Evolutionary conservation across 2,888 invertebrate genomes (phyloP).

Genomic region (Oscheius sp.): DNA sequence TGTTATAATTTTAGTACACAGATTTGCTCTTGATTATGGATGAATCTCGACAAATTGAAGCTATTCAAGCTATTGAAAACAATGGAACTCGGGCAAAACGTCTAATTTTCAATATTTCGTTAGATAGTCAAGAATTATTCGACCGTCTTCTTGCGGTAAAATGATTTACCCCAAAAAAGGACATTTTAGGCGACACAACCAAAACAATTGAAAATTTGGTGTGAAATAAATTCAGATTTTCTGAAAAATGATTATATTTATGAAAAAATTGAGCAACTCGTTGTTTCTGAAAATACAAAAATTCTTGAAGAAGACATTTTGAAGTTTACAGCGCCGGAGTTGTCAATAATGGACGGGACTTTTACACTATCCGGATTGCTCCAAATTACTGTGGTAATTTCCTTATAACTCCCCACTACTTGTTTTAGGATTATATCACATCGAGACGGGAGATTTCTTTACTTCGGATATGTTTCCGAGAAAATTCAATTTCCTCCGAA

Average conservation of each 20-base stretch:
- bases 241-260: constrained; percentile 3
- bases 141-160: no score
- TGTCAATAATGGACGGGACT: not conserved
- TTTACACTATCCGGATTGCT: not conserved
- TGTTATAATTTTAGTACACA: not conserved
- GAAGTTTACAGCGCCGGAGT: not conserved
- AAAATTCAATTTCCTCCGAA: not conserved
- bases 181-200: not conserved
- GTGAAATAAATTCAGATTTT: not conserved
- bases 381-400: not conserved
- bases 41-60: not conserved
- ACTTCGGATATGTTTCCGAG: not conserved
- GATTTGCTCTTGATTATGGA: not conserved
- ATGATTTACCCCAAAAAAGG: not conserved
- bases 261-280: not conserved
- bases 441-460: not conserved
- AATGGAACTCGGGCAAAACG: not conserved
- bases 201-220: not conserved
- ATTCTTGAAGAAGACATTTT: not conserved
- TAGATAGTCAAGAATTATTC: no score
- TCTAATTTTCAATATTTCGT: not conserved
- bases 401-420: not conserved
- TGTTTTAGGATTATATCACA: not conserved
- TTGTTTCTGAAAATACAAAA: not conserved
- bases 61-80: not conserved